Base-by-base conservation (phyloP, 2,797 vertebrate genomes). In the Amphiprion clarkii region DNA sequence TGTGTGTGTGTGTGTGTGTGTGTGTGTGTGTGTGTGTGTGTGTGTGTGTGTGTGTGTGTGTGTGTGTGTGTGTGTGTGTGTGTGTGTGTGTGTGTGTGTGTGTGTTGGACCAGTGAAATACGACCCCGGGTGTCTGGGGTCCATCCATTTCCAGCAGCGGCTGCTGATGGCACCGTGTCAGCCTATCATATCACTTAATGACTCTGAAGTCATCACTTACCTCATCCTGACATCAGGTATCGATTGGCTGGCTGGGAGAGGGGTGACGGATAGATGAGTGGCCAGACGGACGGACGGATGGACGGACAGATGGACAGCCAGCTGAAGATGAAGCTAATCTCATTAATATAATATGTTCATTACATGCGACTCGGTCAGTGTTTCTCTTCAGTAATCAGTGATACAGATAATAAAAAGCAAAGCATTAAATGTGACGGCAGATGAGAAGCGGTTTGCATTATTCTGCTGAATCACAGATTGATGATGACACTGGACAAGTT, bases 131-230 rank as follows among this genome's bases (percentile, higher is more conserved):
- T 91, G 84, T 84, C 79, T 87, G 71, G 76, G 88, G 87, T 84
- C 83, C 82, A 87, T 92, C 88, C 88, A 89, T 91, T 89, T 87
- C 80, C 85, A 89, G 79, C 83, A 59, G 76, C 27, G 67, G 76
- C 81, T 76, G 85, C 88, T 89, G 86, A 88, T 89, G 88, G 82
- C 83, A 75, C 55, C 23, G 78, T 88, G 87, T 89, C 89, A 83
- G 69, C 92, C 92, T 86, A 90, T 92, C 89, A 83, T 88, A 85
- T 87, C 61, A 61, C 87, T 87, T 92, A 90, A 94, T 90, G 89
- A 88, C 87, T 90, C 58, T 92, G 91, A 91, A 82, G 88, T 92
- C 91, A 93, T 93, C 89, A 91, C 82, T 93, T 90, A 91, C 90
- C 88, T 93, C 92, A 92, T 91, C 84, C 67, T 90, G 90, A 91